Evolutionary conservation across 2,888 invertebrate genomes (phyloP).

Genomic region (Noctuana brunneofusca): DNA sequence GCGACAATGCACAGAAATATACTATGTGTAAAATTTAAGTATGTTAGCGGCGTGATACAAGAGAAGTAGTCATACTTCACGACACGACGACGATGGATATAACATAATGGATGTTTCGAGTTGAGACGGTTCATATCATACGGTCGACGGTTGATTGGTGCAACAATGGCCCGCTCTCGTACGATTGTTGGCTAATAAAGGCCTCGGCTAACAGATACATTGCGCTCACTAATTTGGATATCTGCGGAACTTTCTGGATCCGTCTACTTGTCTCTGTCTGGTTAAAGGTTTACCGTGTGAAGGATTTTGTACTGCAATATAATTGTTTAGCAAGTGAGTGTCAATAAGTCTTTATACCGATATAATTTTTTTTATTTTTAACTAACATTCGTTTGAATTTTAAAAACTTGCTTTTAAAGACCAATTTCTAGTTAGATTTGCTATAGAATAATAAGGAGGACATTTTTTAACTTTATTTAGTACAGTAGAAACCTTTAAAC

Average conservation of each 20-base stretch:
- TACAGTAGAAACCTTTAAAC: too few relatives aligned
- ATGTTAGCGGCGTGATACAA: neutral
- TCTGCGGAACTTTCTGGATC: neutral
- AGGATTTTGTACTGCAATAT: too few relatives aligned
- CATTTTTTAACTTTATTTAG: too few relatives aligned
- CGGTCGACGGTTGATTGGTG: constrained; percentile 33
- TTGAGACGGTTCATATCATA: constrained; percentile 28
- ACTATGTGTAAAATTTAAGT: neutral
- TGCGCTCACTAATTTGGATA: constrained; percentile 3
- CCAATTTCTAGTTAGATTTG: too few relatives aligned
- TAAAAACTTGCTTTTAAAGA: too few relatives aligned
- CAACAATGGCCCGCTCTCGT: constrained; percentile 31
- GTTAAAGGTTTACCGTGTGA: neutral
- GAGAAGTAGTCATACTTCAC: too few relatives aligned
- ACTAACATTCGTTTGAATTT: too few relatives aligned
- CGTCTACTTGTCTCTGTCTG: neutral
- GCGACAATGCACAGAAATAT: neutral
- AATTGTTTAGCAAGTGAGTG: neutral
- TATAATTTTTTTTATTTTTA: too few relatives aligned
- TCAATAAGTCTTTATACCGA: too few relatives aligned
- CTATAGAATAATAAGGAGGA: too few relatives aligned
- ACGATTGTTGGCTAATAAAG: constrained; percentile 38
- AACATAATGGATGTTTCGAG: neutral
- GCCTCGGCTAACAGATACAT: constrained; percentile 14
- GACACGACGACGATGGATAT: too few relatives aligned